Base-by-base conservation (phyloP, 2,113 vertebrate species). In the Glaucomys volans region DNA sequence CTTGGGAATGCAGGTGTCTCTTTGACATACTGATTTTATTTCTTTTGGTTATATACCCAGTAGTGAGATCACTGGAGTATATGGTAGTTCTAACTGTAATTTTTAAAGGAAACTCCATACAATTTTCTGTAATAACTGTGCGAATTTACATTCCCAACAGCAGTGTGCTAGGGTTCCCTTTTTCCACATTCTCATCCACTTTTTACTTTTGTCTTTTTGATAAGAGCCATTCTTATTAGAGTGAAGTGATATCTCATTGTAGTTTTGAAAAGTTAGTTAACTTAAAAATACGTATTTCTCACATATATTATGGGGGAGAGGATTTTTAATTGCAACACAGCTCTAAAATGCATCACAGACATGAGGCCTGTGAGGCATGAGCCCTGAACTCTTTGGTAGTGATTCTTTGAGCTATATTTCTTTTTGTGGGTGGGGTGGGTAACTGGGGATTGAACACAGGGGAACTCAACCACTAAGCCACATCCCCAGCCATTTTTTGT, bases 231-330 rank as follows among this genome's bases (percentile, higher is more conserved):
- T 87, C 40, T 81, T 72, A 87, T 20, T 40, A 8, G 32, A 87
- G 3, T 32, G 64, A 87, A 64, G 26, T 13, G 28, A 5, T 52
- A 28, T 42, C 35, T 81, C 66, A 40, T 26, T 50, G 85, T 62
- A 54, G n/a, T n/a, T 88, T 50, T 74, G 59, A 59, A 92, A 92
- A 97, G 62, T 93, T 26, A 50, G 37, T 50, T 89, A 26, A n/a
- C 57, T 74, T 37, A 28, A 83, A 44, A 66, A n/a, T 50, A 24
- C 13, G 81, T 47, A 67, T 69, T 94, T 7, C 22, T 94, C 42
- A 50, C 52, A 37, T 80, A 62, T 79, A 66, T 72, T 80, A 87
- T 92, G 66, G 59, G 28, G 28, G 22, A 71, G 17, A 30, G 32
- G 13, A 0, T 12, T 72, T 50, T 66, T 71, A 37, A 32, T 81